Evolutionary conservation across 2,797 vertebrate species (phyloP).

Genomic region (Etheostoma perlongum): DNA sequence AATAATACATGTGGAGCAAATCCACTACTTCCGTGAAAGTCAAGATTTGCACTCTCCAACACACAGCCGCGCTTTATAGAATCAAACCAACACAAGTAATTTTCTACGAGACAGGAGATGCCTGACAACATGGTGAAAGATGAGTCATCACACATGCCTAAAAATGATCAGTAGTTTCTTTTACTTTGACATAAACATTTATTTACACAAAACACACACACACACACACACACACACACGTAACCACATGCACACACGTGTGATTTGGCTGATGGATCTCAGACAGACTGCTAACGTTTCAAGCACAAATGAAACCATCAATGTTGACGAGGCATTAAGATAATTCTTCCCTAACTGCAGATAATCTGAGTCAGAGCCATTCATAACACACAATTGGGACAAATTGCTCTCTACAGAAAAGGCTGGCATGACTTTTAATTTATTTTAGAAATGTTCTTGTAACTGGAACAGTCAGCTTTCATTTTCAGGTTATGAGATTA

Average conservation of each 20-base stretch:
- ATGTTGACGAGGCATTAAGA: slow-evolving; percentile 56
- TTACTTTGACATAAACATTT: background rate
- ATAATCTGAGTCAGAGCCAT: slow-evolving; percentile 68
- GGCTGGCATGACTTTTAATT: background rate
- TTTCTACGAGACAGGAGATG: background rate
- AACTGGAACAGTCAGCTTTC: background rate
- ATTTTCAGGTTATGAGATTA: background rate
- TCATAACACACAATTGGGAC: slow-evolving; percentile 52
- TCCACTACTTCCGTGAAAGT: background rate
- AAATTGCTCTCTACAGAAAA: slow-evolving; percentile 52
- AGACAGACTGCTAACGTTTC: slow-evolving; percentile 22
- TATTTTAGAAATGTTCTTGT: background rate
- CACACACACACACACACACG: too few relatives aligned
- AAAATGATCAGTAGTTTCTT: background rate
- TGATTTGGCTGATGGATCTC: slow-evolving; percentile 5
- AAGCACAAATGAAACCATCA: slow-evolving; percentile 68
- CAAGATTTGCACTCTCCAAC: background rate
- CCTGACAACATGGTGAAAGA: background rate
- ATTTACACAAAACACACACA: too few relatives aligned
- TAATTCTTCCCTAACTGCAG: slow-evolving; percentile 55
- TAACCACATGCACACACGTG: too few relatives aligned
- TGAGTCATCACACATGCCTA: background rate
- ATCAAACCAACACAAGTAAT: background rate
- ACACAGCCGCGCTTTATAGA: background rate
- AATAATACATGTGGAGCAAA: background rate